Conservation (phyloP, 1,140 invertebrate genomes). For the Sminthurinus signatus region DNA sequence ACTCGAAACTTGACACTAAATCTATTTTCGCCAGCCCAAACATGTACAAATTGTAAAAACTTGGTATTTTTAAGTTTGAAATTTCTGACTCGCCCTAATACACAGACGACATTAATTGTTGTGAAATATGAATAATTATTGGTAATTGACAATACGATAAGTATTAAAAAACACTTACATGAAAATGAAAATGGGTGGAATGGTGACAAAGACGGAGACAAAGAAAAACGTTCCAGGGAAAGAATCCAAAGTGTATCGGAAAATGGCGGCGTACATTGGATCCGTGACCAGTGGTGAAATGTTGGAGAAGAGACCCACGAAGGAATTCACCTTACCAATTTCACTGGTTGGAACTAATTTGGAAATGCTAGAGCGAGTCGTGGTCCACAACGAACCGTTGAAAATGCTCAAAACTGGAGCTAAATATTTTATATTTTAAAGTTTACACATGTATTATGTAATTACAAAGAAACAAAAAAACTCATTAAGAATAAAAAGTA, state of each 20-base stretch:
- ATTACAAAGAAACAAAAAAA: too few species aligned
- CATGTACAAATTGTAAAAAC: too few species aligned
- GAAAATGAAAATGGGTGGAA: slow-evolving; percentile 27
- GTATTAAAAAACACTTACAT: slow-evolving; percentile 3
- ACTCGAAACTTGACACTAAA: too few species aligned
- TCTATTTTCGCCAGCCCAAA: too few species aligned
- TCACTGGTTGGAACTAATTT: slow-evolving; percentile 48
- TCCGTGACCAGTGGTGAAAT: slow-evolving; percentile 26
- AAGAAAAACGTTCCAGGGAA: slow-evolving; percentile 35
- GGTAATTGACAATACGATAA: too few species aligned
- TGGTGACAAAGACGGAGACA: slow-evolving; percentile 27
- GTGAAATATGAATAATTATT: too few species aligned
- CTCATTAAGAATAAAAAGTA: too few species aligned
- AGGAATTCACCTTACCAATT: slow-evolving; percentile 34
- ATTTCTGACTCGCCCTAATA: too few species aligned
- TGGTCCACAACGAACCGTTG: slow-evolving; percentile 50
- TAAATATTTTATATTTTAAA: slow-evolving; percentile 30
- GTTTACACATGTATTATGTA: too few species aligned
- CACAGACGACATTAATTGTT: too few species aligned
- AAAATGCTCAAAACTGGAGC: slow-evolving; percentile 51
- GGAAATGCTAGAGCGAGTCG: slow-evolving; percentile 53
- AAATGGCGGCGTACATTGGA: slow-evolving; percentile 33
- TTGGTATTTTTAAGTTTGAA: too few species aligned
- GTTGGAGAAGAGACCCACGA: slow-evolving; percentile 28
- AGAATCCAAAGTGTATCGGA: slow-evolving; percentile 19